Percentiles rank a stretch among this genome's conserved stretches.
These are phyloP conservation scores for Peromyscus attwateri DNA, from an alignment of 2,797 vertebrate species.

Conservation along the genomic window DNA sequence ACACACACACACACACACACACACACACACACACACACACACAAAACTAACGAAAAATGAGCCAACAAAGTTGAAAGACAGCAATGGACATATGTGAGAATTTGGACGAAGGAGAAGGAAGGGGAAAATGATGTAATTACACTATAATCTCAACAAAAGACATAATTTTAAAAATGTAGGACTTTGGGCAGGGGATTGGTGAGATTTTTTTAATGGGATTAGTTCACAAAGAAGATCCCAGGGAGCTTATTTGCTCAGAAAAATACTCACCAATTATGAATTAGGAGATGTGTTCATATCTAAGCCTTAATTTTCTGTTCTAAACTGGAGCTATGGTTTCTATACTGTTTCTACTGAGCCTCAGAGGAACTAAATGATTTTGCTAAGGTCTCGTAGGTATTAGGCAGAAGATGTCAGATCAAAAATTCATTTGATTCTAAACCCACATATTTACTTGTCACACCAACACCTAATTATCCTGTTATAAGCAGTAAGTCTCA, in stretches of 20 bases:
- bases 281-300: not conserved
- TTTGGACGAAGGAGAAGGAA: not conserved
- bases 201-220: not conserved
- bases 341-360: not conserved
- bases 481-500: not conserved
- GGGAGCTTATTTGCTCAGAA: not conserved
- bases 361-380: not conserved
- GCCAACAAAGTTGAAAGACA: not conserved
- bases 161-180: not conserved
- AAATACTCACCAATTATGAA: not conserved
- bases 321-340: not conserved
- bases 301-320: not conserved
- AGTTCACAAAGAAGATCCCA: not conserved
- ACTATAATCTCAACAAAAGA: not conserved
- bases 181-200: not conserved
- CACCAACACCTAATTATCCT: not conserved
- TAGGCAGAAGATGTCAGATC: not conserved
- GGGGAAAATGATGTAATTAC: not conserved
- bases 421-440: not conserved
- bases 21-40: too few species aligned
- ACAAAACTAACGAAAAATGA: not conserved
- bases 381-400: not conserved
- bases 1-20: too few species aligned
- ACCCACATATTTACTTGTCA: not conserved
- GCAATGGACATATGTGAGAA: not conserved